Percentiles rank a stretch among this genome's conserved stretches.
Evolutionary conservation across 2,797 vertebrate species (phyloP).

Genomic region (Poeciliopsis paucimaculata): DNA sequence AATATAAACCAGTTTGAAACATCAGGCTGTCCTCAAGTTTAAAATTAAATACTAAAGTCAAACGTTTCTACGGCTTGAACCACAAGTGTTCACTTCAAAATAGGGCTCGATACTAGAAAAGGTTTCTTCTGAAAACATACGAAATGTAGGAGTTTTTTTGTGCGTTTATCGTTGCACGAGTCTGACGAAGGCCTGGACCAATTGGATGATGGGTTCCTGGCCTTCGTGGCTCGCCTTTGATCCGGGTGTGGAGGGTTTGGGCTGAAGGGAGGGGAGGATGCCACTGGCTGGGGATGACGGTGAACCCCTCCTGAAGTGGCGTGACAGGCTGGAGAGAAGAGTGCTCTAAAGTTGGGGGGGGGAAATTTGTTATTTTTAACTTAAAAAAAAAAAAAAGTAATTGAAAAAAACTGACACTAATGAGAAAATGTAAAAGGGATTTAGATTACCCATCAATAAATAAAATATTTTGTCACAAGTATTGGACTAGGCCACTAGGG

Average conservation of each 20-base stretch:
- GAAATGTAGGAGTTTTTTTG: background rate
- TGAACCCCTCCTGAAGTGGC: conserved; percentile 92
- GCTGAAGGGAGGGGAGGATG: conserved; percentile 87
- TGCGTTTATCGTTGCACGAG: conserved; percentile 90
- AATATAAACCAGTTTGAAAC: background rate
- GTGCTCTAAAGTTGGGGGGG: conserved; percentile 85
- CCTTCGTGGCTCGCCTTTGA: conserved; percentile 89
- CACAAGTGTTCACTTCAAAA: background rate
- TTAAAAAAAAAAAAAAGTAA: background rate
- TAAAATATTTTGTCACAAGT: background rate
- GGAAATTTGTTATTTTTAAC: background rate
- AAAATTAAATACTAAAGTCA: conserved; percentile 9
- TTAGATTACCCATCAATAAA: background rate
- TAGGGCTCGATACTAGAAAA: background rate
- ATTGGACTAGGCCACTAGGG: background rate
- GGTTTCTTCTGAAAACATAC: conserved; percentile 1
- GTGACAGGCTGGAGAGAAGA: conserved; percentile 89
- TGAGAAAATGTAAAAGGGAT: background rate
- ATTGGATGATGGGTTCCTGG: conserved; percentile 95
- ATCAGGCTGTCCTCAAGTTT: conserved; percentile 19
- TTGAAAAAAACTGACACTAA: background rate
- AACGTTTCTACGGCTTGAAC: background rate
- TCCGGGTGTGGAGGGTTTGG: conserved; percentile 81
- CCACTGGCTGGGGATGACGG: conserved; percentile 90
- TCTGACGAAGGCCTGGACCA: conserved; percentile 94